phyloP scores from a whole-genome alignment of 53 echinoderm and acorn worm genomes.

The Patiria pectinifera region DNA sequence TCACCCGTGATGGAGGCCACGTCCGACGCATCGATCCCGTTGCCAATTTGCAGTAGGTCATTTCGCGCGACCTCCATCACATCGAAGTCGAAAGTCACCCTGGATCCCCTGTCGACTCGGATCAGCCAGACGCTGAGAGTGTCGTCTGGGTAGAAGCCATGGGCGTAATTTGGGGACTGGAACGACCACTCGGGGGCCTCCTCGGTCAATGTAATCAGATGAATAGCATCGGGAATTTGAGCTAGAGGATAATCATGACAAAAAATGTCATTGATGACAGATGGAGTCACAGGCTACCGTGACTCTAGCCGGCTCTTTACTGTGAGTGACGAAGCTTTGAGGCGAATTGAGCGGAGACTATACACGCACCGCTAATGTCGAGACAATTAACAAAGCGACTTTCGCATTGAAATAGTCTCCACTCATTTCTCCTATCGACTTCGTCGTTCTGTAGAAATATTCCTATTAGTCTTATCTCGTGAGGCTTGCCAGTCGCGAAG shows the following conservation, averaged over 20 bases:
- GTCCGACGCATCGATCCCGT: not conserved
- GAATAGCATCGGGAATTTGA: not conserved
- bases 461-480: too few relatives aligned
- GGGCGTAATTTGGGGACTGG: not conserved
- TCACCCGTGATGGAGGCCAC: not conserved
- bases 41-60: not conserved
- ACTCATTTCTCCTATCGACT: too few relatives aligned
- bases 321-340: too few relatives aligned
- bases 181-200: not conserved
- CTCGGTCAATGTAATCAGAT: not conserved
- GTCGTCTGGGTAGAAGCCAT: not conserved
- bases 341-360: too few relatives aligned
- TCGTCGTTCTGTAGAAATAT: too few relatives aligned
- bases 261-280: too few relatives aligned
- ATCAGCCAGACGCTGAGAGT: not conserved
- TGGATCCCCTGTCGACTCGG: not conserved
- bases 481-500: too few relatives aligned
- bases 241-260: not conserved
- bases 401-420: too few relatives aligned
- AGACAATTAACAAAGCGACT: too few relatives aligned
- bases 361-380: too few relatives aligned
- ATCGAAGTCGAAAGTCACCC: not conserved
- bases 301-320: too few relatives aligned
- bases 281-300: too few relatives aligned
- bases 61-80: not conserved